phyloP scores from a whole-genome alignment of 2,888 invertebrate species.

The Ellobium chinense region DNA sequence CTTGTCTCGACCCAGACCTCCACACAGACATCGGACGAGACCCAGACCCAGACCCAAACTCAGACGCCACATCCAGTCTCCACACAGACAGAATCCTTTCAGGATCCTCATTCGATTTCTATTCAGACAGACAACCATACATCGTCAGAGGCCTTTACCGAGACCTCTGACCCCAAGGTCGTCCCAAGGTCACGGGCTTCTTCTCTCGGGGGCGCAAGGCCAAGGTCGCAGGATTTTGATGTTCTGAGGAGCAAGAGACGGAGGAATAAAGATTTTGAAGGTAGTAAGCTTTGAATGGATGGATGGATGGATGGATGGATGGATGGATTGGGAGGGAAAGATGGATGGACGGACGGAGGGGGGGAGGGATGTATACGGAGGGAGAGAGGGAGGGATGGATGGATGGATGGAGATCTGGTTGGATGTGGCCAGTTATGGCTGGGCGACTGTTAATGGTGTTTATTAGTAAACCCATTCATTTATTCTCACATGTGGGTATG shows the following conservation, averaged over 20 bases:
- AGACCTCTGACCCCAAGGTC: neutral
- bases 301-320: neutral
- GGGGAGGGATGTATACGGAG: neutral
- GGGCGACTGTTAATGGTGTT: too few species aligned
- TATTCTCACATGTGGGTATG: too few species aligned
- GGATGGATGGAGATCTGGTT: too few species aligned
- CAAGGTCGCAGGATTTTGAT: slow-evolving; percentile 19
- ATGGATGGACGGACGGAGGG: neutral
- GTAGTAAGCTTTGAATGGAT: slow-evolving; percentile 4
- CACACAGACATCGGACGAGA: slow-evolving; percentile 20
- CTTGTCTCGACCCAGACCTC: neutral
- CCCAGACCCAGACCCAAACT: neutral
- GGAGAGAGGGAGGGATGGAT: neutral
- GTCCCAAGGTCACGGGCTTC: neutral
- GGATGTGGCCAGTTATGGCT: too few species aligned
- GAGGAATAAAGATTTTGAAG: slow-evolving; percentile 15
- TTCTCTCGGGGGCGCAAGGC: neutral
- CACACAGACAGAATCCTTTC: neutral
- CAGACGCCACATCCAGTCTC: slow-evolving; percentile 21
- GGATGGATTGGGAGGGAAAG: neutral
- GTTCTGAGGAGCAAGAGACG: neutral
- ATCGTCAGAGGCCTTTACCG: neutral
- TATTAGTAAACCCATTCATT: too few species aligned
- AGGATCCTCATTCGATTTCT: neutral
- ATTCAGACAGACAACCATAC: neutral